Evolutionary conservation across 2,888 invertebrate species (phyloP), one percentile per base, ranked within the genome.

Genomic region (Disparrhopalites patrizii): DNA sequence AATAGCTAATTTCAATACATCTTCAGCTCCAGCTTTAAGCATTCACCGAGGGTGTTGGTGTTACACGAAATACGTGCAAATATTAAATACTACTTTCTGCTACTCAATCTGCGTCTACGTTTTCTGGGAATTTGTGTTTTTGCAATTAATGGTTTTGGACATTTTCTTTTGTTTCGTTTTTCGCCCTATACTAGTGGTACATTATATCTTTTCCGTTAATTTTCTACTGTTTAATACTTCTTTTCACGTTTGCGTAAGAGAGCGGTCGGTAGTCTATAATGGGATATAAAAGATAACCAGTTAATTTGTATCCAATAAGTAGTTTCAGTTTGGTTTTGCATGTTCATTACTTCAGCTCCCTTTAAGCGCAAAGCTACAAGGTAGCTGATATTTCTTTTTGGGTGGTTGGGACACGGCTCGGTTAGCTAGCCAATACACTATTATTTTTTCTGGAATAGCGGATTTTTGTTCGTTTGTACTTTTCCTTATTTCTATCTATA

Each of bases 211-310:
- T 43, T 43, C n/a, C 20, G 15, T 8, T 31, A 31, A 31, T 55
- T 55, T 55, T 20, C 31, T 33, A 27, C 20, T 54, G 23, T 23
- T 47, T 47, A 23, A 23, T 10, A 20, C 47, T 47, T 47, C 47
- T 47, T n/a, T 47, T 47, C 47, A 47, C 18, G 23, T 47, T 20
- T 27, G 36, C n/a, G 18, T 5, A 62, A 30, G 63, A 63, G 63
- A 63, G 63, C 63, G 63, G 63, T 43, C 63, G 63, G 63, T 63
- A 63, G 56, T 63, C 51, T 36, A 40, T 43, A 30, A 33, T 47
- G 47, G 20, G 20, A 23, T 38, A 13, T 60, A 27, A 27, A 20
- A 28, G 54, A 28, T 23, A 54, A 31, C 3, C 15, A 3, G 25
- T n/a, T n/a, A 30, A n/a, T 54, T 31, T 31, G 18, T n/a, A 30